These are phyloP conservation scores for Caenorhabditis sinica DNA, from an alignment of 2,888 invertebrate genomes.

Conservation along the genomic window DNA sequence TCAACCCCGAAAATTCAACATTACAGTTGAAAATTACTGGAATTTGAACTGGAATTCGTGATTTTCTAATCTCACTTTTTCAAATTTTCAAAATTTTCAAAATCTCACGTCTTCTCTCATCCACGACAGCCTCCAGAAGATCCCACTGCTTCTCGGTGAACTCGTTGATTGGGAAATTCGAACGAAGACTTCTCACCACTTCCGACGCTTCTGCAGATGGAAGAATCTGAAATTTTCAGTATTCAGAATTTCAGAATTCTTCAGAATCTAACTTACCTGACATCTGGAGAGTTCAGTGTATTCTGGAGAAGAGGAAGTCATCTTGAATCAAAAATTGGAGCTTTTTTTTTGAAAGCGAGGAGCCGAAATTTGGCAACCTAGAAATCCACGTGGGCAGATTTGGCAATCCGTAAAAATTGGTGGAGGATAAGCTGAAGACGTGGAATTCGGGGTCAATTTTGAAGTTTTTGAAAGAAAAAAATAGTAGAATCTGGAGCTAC, in stretches of 20 bases:
- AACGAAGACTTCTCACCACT: not conserved
- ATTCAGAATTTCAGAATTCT: not conserved
- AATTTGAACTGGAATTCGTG: no score
- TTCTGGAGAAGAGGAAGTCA: not conserved
- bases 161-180: not conserved
- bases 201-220: not conserved
- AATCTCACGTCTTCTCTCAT: not conserved
- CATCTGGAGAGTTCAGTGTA: constrained; percentile 18
- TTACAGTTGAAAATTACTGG: no score
- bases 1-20: no score
- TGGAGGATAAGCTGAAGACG: no score
- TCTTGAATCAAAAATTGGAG: not conserved
- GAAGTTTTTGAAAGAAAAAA: no score
- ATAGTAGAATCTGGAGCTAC: no score
- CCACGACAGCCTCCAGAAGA: not conserved
- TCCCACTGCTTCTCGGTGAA: not conserved
- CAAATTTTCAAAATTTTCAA: not conserved
- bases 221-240: not conserved
- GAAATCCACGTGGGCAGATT: no score
- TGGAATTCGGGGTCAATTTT: no score
- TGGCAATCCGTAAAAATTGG: no score
- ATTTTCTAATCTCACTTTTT: no score
- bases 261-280: not conserved
- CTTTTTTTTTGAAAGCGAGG: not conserved
- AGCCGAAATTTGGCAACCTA: no score